Conservation (phyloP, 2,888 invertebrate genomes). For the Eucera pruinosa region DNA sequence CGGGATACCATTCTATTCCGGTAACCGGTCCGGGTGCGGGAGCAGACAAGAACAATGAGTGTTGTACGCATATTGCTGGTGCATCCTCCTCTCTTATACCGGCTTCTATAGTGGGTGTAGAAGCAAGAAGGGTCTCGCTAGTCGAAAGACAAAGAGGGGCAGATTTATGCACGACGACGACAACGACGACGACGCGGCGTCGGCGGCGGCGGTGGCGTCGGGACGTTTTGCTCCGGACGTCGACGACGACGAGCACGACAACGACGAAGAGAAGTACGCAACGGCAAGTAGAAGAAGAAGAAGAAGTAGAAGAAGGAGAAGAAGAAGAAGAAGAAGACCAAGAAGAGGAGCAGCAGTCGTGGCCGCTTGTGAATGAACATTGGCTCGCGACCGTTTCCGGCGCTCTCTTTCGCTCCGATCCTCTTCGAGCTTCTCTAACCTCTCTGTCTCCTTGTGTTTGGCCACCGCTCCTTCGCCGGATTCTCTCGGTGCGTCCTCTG, state of each 20-base stretch:
- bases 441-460: slow-evolving; percentile 47
- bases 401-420: slow-evolving; percentile 69
- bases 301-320: slow-evolving; percentile 34
- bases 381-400: slow-evolving; percentile 83
- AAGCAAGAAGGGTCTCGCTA: slow-evolving; percentile 42
- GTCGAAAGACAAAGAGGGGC: slow-evolving; percentile 41
- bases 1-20: slow-evolving; percentile 81
- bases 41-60: slow-evolving; percentile 83
- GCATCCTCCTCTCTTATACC: slow-evolving; percentile 63
- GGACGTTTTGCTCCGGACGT: slow-evolving; percentile 80
- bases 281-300: slow-evolving; percentile 35
- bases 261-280: slow-evolving; percentile 57
- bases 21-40: slow-evolving; percentile 71
- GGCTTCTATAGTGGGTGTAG: slow-evolving; percentile 74
- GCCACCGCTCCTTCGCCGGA: slow-evolving; percentile 43
- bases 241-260: slow-evolving; percentile 68
- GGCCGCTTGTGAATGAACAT: slow-evolving; percentile 83
- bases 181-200: slow-evolving; percentile 50
- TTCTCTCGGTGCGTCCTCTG: slow-evolving; percentile 66
- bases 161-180: slow-evolving; percentile 79
- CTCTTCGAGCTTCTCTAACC: slow-evolving; percentile 47
- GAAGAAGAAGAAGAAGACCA: slow-evolving; percentile 53
- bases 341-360: slow-evolving; percentile 63
- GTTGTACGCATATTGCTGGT: slow-evolving; percentile 67
- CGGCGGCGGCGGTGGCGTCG: slow-evolving; percentile 74